A percentile compares a stretch with the other conserved stretches of the same genome.
Conservation (phyloP, 2,888 invertebrate species). For the Drosophila fulvimacula region DNA sequence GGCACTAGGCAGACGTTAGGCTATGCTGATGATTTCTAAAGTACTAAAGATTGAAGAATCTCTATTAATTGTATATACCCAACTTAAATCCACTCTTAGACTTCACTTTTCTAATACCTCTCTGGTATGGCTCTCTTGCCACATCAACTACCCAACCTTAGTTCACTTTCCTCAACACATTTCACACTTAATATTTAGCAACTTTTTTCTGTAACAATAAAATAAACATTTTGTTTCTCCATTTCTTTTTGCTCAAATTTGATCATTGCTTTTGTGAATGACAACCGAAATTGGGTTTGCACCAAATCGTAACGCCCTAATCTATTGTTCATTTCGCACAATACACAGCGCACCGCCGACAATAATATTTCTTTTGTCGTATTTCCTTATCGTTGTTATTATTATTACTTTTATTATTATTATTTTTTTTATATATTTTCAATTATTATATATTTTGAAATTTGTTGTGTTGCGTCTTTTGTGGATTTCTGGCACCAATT, state of each 20-base stretch:
- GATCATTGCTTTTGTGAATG: slow-evolving; percentile 15
- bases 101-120: too few relatives aligned
- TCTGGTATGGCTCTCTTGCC: too few relatives aligned
- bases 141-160: not conserved
- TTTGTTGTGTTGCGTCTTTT: slow-evolving; percentile 34
- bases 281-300: slow-evolving; percentile 42
- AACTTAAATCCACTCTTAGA: too few relatives aligned
- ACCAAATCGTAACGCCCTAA: slow-evolving; percentile 41
- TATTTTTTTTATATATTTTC: slow-evolving; percentile 26
- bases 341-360: slow-evolving; percentile 14
- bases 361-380: slow-evolving; percentile 31
- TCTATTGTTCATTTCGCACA: slow-evolving; percentile 49
- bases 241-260: slow-evolving; percentile 1
- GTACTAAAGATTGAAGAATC: too few relatives aligned
- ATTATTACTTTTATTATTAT: slow-evolving; percentile 33
- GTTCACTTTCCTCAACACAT: slow-evolving; percentile 6
- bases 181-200: slow-evolving; percentile 20
- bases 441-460: slow-evolving; percentile 47
- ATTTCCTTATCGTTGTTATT: slow-evolving; percentile 40
- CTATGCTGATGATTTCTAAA: too few relatives aligned
- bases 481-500: slow-evolving; percentile 39
- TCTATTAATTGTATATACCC: too few relatives aligned
- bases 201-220: slow-evolving; percentile 1
- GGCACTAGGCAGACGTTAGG: too few relatives aligned
- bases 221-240: not conserved